phyloP scores from a whole-genome alignment of 2,113 vertebrate species.

The Ptilonorhynchus violaceus region DNA sequence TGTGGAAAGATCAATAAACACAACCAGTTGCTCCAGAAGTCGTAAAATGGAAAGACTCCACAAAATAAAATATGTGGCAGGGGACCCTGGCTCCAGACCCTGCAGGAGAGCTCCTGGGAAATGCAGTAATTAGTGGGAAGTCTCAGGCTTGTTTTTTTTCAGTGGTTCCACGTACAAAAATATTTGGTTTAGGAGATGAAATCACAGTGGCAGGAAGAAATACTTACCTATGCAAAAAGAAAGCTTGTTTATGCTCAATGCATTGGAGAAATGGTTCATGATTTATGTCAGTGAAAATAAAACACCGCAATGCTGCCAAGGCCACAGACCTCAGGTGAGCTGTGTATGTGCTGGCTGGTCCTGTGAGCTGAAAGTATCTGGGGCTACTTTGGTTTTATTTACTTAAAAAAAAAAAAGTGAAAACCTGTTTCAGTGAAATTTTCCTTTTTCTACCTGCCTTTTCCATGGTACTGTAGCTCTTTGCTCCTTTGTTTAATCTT shows the following conservation, averaged over 20 bases:
- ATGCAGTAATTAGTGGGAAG: background rate
- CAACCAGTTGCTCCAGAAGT: slow-evolving; percentile 28
- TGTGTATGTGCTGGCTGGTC: background rate
- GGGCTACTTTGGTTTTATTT: background rate
- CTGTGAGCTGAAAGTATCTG: background rate
- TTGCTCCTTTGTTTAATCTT: background rate
- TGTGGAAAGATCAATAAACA: slow-evolving; percentile 57
- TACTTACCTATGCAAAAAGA: background rate
- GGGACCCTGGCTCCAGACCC: background rate
- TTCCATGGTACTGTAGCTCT: background rate
- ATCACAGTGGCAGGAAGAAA: background rate
- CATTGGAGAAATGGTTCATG: background rate
- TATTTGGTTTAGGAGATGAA: slow-evolving; percentile 13
- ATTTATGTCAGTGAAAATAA: slow-evolving; percentile 1
- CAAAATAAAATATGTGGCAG: background rate
- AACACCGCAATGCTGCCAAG: background rate
- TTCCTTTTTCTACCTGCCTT: background rate
- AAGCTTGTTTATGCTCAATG: background rate
- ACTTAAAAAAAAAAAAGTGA: background rate
- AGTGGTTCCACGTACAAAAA: background rate
- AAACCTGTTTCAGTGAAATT: background rate
- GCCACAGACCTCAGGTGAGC: background rate
- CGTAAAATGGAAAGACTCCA: background rate
- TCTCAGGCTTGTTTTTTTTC: background rate
- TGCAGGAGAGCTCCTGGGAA: background rate